Percentiles rank a stretch among this genome's conserved stretches.
phyloP scores from a whole-genome alignment of 2,888 invertebrate genomes.

The Scrobipalpa costella region DNA sequence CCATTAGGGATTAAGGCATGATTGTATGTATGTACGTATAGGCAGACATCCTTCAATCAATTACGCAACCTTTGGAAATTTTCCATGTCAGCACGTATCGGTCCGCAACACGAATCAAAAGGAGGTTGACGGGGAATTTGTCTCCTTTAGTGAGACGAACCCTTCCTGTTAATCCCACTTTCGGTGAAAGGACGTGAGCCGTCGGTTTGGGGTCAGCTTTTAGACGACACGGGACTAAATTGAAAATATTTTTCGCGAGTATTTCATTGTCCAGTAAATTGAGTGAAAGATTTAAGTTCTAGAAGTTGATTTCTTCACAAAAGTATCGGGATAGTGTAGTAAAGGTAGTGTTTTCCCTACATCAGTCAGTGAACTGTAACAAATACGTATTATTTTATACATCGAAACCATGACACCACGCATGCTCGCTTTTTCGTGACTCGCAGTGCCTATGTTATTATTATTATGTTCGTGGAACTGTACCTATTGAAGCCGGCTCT shows the following conservation, averaged over 20 bases:
- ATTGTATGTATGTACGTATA: no score
- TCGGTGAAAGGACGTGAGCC: constrained; percentile 26
- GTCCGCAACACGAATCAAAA: constrained; percentile 11
- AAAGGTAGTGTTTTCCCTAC: no score
- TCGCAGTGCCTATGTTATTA: no score
- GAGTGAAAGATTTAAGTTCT: background rate
- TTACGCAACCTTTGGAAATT: constrained; percentile 8
- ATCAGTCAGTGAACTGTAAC: no score
- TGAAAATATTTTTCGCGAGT: background rate
- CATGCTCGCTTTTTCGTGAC: no score
- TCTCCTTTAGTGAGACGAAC: constrained; percentile 26
- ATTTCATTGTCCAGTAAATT: constrained; percentile 2
- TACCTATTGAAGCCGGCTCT: no score
- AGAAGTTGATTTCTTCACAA: no score
- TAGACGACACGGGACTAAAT: background rate
- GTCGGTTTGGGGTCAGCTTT: constrained; percentile 26
- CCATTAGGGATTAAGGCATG: no score
- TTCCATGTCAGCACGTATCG: constrained; percentile 14
- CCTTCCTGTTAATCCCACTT: constrained; percentile 29
- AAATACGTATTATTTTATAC: no score
- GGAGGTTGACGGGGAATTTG: constrained; percentile 26
- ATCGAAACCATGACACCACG: no score
- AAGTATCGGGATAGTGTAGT: no score
- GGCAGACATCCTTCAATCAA: background rate
- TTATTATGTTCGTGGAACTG: no score